phyloP scores from a whole-genome alignment of 2,888 invertebrate species.

The Spilosoma lubricipeda region DNA sequence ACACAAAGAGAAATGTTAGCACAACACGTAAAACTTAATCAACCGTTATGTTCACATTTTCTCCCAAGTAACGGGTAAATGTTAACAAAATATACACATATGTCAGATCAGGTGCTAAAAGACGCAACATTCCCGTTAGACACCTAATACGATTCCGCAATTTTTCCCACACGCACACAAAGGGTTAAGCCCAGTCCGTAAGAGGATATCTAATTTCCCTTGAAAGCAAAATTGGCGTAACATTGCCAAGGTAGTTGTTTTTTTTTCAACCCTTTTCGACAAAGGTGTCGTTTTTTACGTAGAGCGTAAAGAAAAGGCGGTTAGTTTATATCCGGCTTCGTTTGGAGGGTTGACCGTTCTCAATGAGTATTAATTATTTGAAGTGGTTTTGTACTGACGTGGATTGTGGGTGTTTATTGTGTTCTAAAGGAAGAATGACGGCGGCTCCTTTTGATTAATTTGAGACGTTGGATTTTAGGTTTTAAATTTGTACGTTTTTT shows the following conservation, averaged over 20 bases:
- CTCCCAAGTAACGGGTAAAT: constrained; percentile 31
- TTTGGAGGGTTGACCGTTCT: constrained; percentile 78
- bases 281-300: constrained; percentile 74
- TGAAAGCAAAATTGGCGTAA: constrained; percentile 86
- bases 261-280: constrained; percentile 73
- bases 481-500: constrained; percentile 5
- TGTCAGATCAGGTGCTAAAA: constrained; percentile 58
- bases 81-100: constrained; percentile 42
- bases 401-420: constrained; percentile 59
- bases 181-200: constrained; percentile 78
- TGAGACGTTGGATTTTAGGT: constrained; percentile 20
- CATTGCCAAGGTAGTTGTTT: constrained; percentile 75
- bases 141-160: constrained; percentile 62
- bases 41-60: constrained; percentile 26
- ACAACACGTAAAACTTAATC: constrained; percentile 9
- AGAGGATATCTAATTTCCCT: constrained; percentile 86
- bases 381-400: constrained; percentile 75
- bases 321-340: constrained; percentile 85
- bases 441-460: constrained; percentile 49
- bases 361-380: constrained; percentile 84
- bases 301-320: constrained; percentile 85
- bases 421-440: constrained; percentile 66
- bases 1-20: constrained; percentile 4
- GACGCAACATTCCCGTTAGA: constrained; percentile 56
- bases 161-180: constrained; percentile 81